phyloP scores from a whole-genome alignment of 1,140 invertebrate genomes.

The Dendroctonus valens region DNA sequence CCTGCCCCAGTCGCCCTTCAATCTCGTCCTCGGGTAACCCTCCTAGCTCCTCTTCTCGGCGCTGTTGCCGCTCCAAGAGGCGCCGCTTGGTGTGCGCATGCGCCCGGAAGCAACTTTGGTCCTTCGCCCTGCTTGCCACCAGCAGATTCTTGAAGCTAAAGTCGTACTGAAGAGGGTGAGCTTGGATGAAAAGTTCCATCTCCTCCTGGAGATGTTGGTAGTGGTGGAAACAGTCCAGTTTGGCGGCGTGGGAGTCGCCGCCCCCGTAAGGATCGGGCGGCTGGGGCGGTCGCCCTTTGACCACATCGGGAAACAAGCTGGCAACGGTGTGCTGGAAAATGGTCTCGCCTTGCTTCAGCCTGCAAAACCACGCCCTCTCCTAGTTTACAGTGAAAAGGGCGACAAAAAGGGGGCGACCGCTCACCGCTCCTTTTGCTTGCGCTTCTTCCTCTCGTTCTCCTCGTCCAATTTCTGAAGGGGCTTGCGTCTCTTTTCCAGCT shows the following conservation, averaged over 20 bases:
- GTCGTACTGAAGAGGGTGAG: conserved; percentile 40
- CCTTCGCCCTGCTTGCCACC: conserved; percentile 9
- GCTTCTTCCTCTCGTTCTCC: conserved; percentile 49
- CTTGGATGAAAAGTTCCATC: conserved; percentile 30
- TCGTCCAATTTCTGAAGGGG: conserved; percentile 51
- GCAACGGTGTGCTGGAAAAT: conserved; percentile 46
- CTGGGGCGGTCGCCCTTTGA: conserved; percentile 41
- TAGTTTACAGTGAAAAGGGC: too few species aligned
- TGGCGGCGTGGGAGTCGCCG: conserved; percentile 24
- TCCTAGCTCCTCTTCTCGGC: background rate
- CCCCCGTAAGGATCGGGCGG: conserved; percentile 42
- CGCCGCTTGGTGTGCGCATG: background rate
- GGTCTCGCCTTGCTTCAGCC: conserved; percentile 40
- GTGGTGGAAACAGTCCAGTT: conserved; percentile 30
- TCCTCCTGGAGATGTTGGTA: conserved; percentile 30
- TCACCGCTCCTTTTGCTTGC: conserved; percentile 44
- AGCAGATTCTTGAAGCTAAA: conserved; percentile 42
- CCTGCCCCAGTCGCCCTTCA: too few species aligned
- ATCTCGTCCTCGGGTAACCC: too few species aligned
- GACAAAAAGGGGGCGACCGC: too few species aligned
- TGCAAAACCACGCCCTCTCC: background rate
- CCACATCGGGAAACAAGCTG: conserved; percentile 46
- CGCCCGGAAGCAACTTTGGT: background rate
- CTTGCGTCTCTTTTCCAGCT: conserved; percentile 50
- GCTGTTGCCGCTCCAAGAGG: background rate